Evolutionary conservation across 1,140 invertebrate genomes (phyloP), one percentile per base, ranked within the genome.

Genomic region (Drosophila pachea): DNA sequence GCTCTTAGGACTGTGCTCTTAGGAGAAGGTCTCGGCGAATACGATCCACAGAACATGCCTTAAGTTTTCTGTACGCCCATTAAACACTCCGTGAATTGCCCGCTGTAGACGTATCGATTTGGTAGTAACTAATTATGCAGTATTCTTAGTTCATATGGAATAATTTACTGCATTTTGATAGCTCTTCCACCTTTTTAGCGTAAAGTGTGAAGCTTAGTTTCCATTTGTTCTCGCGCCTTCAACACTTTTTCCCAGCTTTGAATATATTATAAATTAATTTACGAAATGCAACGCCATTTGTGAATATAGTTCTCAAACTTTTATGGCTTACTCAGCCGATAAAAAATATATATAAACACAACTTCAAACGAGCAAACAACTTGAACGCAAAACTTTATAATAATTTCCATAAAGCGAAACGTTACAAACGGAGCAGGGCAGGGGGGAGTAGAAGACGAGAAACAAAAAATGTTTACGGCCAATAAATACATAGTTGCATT

Each of bases 401-500:
- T 40, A 64, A 33, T 50, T 61, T 33, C 12, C 58, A 60, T 63
- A 49, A 59, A 49, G 50, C 36, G 54, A 62, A 62, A 52, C 22
- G 7, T 12, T 3, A 55, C 5, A 52, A 58, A 53, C 50, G 45
- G 47, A 2, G 22, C 22, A 3, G 22, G 22, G 3, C 22, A 22
- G 22, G 22, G 22, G 22, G 22, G 1, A 55, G 70, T 36, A 47
- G 31, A 45, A 43, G 53, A 40, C 2, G 12, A 40, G 14, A 7
- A 43, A 14, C 6, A 43, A 50, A 45, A 40, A 55, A 69, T 64
- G 59, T 81, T 76, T 55, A 74, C 61, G 50, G 40, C 56, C 45
- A 49, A 77, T 82, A 78, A 78, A 82, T 82, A 63, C 59, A 70
- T 66, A 78, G 73, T 74, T 67, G 43, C 49, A 56, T 56, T 81